Conservation (phyloP, 2,888 invertebrate genomes). For the Sericinus montela region DNA sequence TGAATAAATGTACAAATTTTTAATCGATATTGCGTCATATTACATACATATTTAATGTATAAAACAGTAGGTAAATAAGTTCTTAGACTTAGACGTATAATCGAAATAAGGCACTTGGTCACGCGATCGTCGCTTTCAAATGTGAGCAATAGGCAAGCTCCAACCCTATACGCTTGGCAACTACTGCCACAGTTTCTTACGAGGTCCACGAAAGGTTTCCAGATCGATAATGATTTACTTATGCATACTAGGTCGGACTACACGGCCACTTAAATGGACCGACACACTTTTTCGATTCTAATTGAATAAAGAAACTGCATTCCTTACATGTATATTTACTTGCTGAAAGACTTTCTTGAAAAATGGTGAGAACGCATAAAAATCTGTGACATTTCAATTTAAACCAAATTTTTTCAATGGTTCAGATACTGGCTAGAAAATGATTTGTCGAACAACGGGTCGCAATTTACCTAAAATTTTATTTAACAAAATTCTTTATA, state of each 20-base stretch:
- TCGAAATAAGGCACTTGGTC: conserved; percentile 65
- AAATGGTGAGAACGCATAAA: too few species aligned
- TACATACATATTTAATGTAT: conserved; percentile 52
- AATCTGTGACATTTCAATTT: too few species aligned
- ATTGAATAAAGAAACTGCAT: conserved; percentile 14
- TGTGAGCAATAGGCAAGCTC: conserved; percentile 26
- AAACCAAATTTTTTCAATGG: too few species aligned
- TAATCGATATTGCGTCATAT: conserved; percentile 31
- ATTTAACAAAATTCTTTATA: too few species aligned
- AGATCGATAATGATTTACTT: conserved; percentile 60
- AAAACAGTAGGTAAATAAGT: conserved; percentile 50
- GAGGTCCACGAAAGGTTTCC: conserved; percentile 31
- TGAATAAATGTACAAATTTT: conserved; percentile 31
- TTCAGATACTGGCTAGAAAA: too few species aligned
- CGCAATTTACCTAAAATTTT: too few species aligned
- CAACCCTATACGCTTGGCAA: conserved; percentile 19
- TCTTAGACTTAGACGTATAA: conserved; percentile 51
- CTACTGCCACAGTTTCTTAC: conserved; percentile 25
- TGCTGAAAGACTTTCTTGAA: background rate
- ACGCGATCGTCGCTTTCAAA: conserved; percentile 51
- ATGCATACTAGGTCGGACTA: conserved; percentile 43
- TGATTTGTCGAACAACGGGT: too few species aligned
- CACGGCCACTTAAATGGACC: conserved; percentile 1
- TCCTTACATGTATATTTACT: conserved; percentile 5
- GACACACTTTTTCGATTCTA: conserved; percentile 3